Evolutionary conservation across 2,888 invertebrate genomes (phyloP).

Genomic region (Drosophila pseudotakahashii): DNA sequence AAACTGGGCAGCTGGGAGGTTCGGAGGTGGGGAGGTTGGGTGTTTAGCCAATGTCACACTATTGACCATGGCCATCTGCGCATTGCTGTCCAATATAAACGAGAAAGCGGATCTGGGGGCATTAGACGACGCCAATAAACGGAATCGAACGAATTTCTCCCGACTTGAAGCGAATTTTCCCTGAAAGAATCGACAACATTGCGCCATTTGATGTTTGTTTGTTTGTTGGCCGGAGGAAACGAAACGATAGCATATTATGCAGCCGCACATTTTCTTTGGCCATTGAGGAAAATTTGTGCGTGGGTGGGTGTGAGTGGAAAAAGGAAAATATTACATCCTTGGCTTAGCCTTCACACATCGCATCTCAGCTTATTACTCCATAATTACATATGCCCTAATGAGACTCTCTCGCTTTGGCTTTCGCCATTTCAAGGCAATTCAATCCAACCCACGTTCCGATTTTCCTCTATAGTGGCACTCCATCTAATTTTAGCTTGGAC

Average conservation of each 20-base stretch:
- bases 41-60: constrained; percentile 58
- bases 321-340: constrained; percentile 29
- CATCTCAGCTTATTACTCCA: constrained; percentile 31
- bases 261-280: constrained; percentile 60
- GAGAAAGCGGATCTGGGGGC: constrained; percentile 25
- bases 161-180: constrained; percentile 14
- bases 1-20: neutral
- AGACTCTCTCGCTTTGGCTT: constrained; percentile 5
- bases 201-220: constrained; percentile 64
- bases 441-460: constrained; percentile 3
- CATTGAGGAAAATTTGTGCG: constrained; percentile 35
- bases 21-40: constrained; percentile 1
- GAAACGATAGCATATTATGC: constrained; percentile 70
- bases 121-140: constrained; percentile 32
- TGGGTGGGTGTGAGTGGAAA: neutral
- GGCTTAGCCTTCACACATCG: constrained; percentile 24
- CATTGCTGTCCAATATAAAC: constrained; percentile 47
- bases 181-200: constrained; percentile 53
- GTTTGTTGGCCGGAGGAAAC: constrained; percentile 51
- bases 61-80: constrained; percentile 59
- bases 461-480: neutral
- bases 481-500: constrained; percentile 48
- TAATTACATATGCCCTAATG: constrained; percentile 49
- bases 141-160: constrained; percentile 5
- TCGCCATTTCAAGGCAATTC: constrained; percentile 10